A percentile compares a stretch with the other conserved stretches of the same genome.
Evolutionary conservation across 2,113 vertebrate genomes (phyloP).

Genomic region (Stegostoma tigrinum): DNA sequence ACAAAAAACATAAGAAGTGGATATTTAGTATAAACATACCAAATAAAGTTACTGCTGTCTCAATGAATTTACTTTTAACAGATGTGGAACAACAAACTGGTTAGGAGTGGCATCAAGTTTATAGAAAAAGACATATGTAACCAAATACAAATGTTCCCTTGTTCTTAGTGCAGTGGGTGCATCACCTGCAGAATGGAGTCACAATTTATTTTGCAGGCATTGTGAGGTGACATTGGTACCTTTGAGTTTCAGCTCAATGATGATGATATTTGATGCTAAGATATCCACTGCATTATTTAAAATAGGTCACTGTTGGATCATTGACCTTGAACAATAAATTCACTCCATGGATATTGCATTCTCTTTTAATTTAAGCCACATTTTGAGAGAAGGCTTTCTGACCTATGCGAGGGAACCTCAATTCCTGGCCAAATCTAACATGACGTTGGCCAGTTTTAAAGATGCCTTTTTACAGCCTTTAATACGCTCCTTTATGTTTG

Average conservation of each 20-base stretch:
- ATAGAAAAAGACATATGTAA: background rate
- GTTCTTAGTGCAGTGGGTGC: background rate
- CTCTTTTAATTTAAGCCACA: constrained; percentile 9
- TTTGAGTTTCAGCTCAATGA: background rate
- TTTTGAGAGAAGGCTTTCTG: background rate
- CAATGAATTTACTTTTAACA: background rate
- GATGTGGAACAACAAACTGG: background rate
- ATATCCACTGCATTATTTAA: background rate
- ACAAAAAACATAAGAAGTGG: background rate
- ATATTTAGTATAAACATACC: background rate
- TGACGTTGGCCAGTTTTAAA: constrained; percentile 11
- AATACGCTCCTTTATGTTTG: background rate
- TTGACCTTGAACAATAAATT: background rate
- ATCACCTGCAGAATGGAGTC: background rate
- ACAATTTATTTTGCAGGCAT: background rate
- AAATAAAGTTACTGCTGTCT: background rate
- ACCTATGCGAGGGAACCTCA: background rate
- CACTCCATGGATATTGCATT: background rate
- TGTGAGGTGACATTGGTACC: background rate
- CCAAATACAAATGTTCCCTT: background rate
- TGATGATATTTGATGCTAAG: background rate
- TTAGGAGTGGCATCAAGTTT: background rate
- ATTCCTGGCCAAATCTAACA: background rate
- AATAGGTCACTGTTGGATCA: background rate
- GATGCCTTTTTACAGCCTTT: background rate